Base-by-base conservation (phyloP, 2,888 invertebrate species). In the Acrobasis suavella region DNA sequence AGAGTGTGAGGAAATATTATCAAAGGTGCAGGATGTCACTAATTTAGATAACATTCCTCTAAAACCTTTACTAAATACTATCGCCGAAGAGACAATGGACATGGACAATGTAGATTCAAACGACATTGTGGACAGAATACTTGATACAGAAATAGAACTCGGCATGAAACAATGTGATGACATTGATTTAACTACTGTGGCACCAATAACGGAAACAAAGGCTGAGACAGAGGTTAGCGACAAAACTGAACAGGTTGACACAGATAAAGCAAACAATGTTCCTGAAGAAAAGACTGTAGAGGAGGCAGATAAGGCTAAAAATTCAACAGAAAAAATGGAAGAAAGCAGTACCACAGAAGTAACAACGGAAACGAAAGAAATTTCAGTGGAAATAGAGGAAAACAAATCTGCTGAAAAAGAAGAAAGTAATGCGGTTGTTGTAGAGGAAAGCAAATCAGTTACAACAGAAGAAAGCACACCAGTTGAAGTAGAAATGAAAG, bases 1-100 rank as follows among this genome's bases (percentile, higher is more conserved):
- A 67, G 92, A 92, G 76, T 93, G 93, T 68, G 89, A 88, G 65
- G 92, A 92, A 69, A 91, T 93, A 63, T 69, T 93, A 22, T 89
- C 89, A 0, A 92, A 92, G 72, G 91, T 93, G 8, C 85, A 91
- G 69, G 82, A 89, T 72, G 90, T 92, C 42, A 91, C 91, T 7
- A 89, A 89, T 68, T 78, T 91, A 64, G 87, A 87, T 64, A 89
- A 78, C 59, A 87, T 91, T 58, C 82, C 89, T 16, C 67, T 87
- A 9, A 91, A 90, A 71, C 86, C 89, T 2, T 67, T 89, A 68
- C 77, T 89, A 9, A 85, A 85, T 64, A 75, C 87, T 14, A 91
- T 89, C 67, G 75, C 81, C 12, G 90, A 90, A 74, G 90, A 90
- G 72, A 76, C 80, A 0, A 86, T 88, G 82, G 89, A 89, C 72